Evolutionary conservation across 1,140 invertebrate genomes (phyloP).

Genomic region (Trichoplusia ni): DNA sequence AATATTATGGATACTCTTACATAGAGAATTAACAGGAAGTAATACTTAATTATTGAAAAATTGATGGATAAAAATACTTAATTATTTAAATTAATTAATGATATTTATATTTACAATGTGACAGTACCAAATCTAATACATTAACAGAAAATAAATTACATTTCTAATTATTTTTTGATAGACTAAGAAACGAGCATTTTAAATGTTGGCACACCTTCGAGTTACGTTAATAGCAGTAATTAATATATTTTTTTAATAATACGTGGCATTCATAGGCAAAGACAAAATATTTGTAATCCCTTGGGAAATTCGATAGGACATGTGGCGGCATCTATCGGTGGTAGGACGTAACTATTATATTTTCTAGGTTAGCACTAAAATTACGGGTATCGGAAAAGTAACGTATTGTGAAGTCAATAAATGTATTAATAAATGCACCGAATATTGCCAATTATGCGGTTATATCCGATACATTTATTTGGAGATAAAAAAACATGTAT

Average conservation of each 20-base stretch:
- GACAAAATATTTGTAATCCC: conserved; percentile 21
- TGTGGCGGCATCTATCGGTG: conserved; percentile 57
- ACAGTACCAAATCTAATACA: too few relatives aligned
- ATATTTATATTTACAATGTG: too few relatives aligned
- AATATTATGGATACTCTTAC: too few relatives aligned
- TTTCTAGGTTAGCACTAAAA: conserved; percentile 38
- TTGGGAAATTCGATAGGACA: conserved; percentile 51
- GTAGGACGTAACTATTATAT: conserved; percentile 10
- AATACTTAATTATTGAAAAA: too few relatives aligned
- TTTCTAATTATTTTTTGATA: conserved; percentile 5
- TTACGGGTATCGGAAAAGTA: background rate
- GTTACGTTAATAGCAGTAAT: conserved; percentile 2
- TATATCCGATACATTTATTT: too few relatives aligned
- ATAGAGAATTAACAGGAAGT: too few relatives aligned
- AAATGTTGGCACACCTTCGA: conserved; percentile 6
- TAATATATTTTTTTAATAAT: conserved; percentile 4
- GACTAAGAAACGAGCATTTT: background rate
- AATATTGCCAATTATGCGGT: too few relatives aligned
- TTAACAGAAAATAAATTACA: background rate
- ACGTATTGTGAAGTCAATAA: background rate
- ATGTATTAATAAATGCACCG: too few relatives aligned
- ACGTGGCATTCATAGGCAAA: background rate
- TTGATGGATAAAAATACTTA: too few relatives aligned
- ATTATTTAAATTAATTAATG: too few relatives aligned
- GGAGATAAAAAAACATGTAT: too few relatives aligned